These are phyloP conservation scores for Tridacna gigas DNA, from an alignment of 2,888 invertebrate species.

Conservation along the genomic window DNA sequence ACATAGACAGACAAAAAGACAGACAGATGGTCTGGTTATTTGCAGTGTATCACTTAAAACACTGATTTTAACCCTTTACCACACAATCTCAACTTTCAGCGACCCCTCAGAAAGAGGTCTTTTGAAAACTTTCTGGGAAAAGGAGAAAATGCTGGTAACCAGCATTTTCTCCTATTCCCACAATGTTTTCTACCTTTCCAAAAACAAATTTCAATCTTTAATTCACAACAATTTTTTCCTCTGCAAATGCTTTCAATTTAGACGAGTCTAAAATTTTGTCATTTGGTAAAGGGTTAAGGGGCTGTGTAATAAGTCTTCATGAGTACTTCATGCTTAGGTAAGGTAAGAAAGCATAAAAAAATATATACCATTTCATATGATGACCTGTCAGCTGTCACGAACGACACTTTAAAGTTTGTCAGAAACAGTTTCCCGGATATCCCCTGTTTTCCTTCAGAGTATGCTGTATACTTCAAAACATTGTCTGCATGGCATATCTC, in stretches of 20 bases:
- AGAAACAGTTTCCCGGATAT: slow-evolving; percentile 93
- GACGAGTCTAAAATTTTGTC: too few species aligned
- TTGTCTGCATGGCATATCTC: slow-evolving; percentile 92
- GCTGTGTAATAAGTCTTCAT: too few species aligned
- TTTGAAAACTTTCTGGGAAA: neutral
- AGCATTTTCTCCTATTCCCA: neutral
- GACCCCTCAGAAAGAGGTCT: neutral
- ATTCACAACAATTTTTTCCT: too few species aligned
- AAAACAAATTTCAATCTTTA: too few species aligned
- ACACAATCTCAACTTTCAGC: neutral
- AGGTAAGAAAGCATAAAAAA: too few species aligned
- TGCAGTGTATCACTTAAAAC: neutral
- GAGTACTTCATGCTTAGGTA: too few species aligned
- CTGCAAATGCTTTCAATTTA: too few species aligned
- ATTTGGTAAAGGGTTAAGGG: too few species aligned
- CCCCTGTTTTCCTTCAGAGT: slow-evolving; percentile 92
- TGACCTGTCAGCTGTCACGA: slow-evolving; percentile 89
- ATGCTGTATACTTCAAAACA: slow-evolving; percentile 93
- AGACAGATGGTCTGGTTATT: too few species aligned
- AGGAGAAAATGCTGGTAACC: neutral
- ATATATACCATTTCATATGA: slow-evolving; percentile 71
- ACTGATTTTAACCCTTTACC: neutral
- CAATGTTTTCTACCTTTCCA: neutral
- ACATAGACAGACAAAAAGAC: too few species aligned
- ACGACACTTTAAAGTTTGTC: slow-evolving; percentile 96